These are phyloP conservation scores for Laspeyria flexula DNA, from an alignment of 2,888 invertebrate species.

Conservation along the genomic window DNA sequence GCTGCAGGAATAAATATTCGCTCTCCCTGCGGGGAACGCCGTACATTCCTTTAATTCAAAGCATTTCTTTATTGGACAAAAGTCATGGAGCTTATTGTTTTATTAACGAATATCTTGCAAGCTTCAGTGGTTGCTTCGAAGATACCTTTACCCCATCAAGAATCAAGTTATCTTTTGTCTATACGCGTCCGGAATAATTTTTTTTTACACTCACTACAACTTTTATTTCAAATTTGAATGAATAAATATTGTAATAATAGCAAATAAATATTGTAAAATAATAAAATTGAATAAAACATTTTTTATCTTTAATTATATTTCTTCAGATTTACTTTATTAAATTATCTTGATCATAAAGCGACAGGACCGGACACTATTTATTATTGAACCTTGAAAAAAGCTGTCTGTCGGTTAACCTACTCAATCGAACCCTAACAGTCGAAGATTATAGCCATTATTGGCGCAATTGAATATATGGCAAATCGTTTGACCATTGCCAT, in stretches of 20 bases:
- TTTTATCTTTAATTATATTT: too few relatives aligned
- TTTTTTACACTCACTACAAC: too few relatives aligned
- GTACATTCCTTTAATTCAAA: constrained; percentile 70
- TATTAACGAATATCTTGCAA: constrained; percentile 69
- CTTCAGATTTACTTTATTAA: background rate
- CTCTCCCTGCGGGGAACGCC: constrained; percentile 65
- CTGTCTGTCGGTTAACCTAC: constrained; percentile 17
- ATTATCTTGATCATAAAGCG: background rate
- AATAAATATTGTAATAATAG: too few relatives aligned
- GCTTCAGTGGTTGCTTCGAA: constrained; percentile 39
- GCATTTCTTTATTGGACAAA: constrained; percentile 79
- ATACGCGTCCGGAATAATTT: background rate
- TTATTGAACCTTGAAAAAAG: constrained; percentile 23
- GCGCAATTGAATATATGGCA: constrained; percentile 27
- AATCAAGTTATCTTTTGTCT: constrained; percentile 24
- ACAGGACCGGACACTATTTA: background rate
- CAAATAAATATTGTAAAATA: too few relatives aligned
- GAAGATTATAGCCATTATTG: constrained; percentile 33
- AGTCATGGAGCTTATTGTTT: constrained; percentile 73
- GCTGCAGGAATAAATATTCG: constrained; percentile 77
- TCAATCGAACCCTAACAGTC: constrained; percentile 21
- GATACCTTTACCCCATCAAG: constrained; percentile 31
- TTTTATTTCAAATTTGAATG: too few relatives aligned
- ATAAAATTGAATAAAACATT: too few relatives aligned
- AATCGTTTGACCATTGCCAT: constrained; percentile 30